Base-by-base conservation (phyloP, 2,797 vertebrate species). In the Decapterus maruadsi region DNA sequence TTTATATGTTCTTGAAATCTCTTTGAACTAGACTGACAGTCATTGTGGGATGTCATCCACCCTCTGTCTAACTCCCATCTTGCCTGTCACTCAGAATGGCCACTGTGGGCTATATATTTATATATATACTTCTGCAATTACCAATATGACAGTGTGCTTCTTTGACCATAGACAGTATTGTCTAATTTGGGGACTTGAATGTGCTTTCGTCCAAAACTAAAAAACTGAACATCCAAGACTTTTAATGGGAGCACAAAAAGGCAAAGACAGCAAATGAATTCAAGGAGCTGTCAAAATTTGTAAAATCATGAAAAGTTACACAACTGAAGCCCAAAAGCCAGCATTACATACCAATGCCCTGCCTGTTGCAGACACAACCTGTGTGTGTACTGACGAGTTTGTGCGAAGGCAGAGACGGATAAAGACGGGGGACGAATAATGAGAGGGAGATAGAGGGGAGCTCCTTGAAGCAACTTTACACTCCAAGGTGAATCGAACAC, bases 21-120 rank as follows among this genome's bases (percentile, higher is more conserved):
- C 85, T 91, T 90, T 87, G 80, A 87, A 84, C 75, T 68, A 11
- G 31, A 71, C 67, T 76, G 58, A 54, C 68, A 71, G 68, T 78
- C 61, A 61, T 48, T 63, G 61, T 67, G 55, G 20, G 56, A 71
- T 78, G 67, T 81, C 63, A 80, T 42, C 69, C 61, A 22, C 20
- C 38, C 20, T 31, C 43, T 57, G 26, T 82, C 71, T 74, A 68
- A 73, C 64, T 74, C 51, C 31, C 45, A 77, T 63, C 70, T 67
- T 34, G n/a, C 38, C 48, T 68, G 75, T 75, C 85, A 73, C 61
- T 85, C 68, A 78, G 59, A 64, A 40, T 36, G 26, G 36, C 66
- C 62, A n/a, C 31, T 58, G 31, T 8, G 57, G 57, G 59, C 69
- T 34, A 34, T 75, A 83, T 77, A 87, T 84, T 91, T 86, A 10